Percentiles rank a stretch among this genome's conserved stretches.
phyloP scores from a whole-genome alignment of 2,113 vertebrate species.

The Sapajus apella region DNA sequence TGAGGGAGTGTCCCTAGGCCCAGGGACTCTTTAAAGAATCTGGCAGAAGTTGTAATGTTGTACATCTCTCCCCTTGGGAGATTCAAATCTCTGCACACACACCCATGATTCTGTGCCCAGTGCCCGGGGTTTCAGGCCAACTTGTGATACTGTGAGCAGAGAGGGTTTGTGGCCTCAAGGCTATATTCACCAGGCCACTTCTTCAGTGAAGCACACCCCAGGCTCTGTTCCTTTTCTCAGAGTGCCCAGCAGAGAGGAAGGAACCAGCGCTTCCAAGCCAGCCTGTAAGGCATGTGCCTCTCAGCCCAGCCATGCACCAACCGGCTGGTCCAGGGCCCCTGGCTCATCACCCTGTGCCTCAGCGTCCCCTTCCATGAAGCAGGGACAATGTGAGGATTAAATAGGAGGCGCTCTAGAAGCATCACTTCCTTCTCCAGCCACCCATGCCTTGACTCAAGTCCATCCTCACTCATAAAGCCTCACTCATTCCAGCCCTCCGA shows the following conservation, averaged over 20 bases:
- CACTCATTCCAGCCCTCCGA: background rate
- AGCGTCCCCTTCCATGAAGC: background rate
- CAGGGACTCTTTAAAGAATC: background rate
- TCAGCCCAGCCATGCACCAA: background rate
- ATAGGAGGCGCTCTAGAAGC: background rate
- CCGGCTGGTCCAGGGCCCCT: fast-evolving
- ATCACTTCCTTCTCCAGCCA: background rate
- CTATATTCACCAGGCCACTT: background rate
- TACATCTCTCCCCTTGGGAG: no score
- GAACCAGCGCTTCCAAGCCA: background rate
- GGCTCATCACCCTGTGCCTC: background rate
- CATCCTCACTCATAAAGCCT: background rate
- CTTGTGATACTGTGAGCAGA: no score
- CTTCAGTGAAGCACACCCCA: background rate
- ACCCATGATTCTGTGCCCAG: background rate
- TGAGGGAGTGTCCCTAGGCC: background rate
- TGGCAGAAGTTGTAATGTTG: background rate
- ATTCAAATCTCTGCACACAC: no score
- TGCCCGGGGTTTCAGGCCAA: fast-evolving
- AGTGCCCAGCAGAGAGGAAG: background rate
- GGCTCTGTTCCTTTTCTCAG: background rate
- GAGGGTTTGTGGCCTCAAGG: no score
- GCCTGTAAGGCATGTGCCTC: fast-evolving
- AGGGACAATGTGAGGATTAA: background rate
- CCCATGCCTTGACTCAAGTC: background rate